Evolutionary conservation across 2,113 vertebrate genomes (phyloP).

Genomic region (Cheilinus undulatus): DNA sequence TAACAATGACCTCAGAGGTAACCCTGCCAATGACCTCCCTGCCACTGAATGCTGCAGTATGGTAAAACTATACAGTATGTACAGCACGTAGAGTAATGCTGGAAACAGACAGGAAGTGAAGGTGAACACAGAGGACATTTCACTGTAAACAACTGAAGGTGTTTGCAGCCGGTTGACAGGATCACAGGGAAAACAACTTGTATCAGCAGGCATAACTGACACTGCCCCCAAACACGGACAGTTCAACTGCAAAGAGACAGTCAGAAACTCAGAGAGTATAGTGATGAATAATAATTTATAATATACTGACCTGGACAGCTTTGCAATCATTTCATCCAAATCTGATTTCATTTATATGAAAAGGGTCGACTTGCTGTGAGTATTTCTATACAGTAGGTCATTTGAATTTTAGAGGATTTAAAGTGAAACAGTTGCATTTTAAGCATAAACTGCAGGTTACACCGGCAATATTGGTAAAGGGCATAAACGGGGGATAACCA

Average conservation of each 20-base stretch:
- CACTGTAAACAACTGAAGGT: conserved; percentile 78
- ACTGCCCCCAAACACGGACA: conserved; percentile 59
- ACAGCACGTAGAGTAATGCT: conserved; percentile 71
- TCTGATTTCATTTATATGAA: conserved; percentile 10
- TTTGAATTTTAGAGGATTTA: neutral
- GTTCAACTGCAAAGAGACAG: conserved; percentile 27
- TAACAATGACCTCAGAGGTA: conserved; percentile 58
- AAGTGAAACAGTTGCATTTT: neutral
- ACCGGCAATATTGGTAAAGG: conserved; percentile 49
- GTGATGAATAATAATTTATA: conserved; percentile 38
- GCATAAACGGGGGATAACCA: conserved; percentile 46
- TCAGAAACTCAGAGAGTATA: conserved; percentile 15
- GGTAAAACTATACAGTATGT: conserved; percentile 72
- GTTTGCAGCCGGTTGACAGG: conserved; percentile 74
- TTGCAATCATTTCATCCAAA: conserved; percentile 18
- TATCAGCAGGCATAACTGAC: conserved; percentile 72
- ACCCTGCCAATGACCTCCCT: conserved; percentile 65
- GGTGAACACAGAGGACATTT: conserved; percentile 80
- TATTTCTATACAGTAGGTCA: conserved; percentile 3
- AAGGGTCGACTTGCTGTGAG: conserved; percentile 9
- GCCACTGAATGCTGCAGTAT: conserved; percentile 46
- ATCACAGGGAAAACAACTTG: conserved; percentile 76
- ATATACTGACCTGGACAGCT: conserved; percentile 5
- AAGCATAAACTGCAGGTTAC: neutral
- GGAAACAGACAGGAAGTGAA: conserved; percentile 78